Conservation (phyloP, 2,113 vertebrate genomes). For the Serinus canaria region DNA sequence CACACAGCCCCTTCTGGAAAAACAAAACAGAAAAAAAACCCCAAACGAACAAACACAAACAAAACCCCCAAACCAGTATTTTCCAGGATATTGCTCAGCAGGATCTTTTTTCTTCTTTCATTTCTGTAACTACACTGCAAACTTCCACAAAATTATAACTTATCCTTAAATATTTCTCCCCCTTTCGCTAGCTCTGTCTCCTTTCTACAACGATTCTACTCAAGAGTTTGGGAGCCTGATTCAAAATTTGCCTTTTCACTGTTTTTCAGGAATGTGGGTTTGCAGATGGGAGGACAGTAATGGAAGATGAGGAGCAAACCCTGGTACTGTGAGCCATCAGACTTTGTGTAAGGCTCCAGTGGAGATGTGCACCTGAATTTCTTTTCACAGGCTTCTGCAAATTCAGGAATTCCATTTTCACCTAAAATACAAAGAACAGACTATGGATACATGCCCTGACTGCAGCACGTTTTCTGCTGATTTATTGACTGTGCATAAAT, state of each 20-base stretch:
- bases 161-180: neutral
- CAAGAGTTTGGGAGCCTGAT: neutral
- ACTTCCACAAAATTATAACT: neutral
- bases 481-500: slow-evolving; percentile 53
- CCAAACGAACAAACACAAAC: neutral
- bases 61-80: neutral
- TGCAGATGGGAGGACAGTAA: neutral
- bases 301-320: neutral
- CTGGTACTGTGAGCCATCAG: neutral
- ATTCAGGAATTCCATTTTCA: slow-evolving; percentile 12
- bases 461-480: slow-evolving; percentile 31
- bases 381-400: neutral
- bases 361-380: neutral
- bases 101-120: neutral
- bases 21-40: neutral
- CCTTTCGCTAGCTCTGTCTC: neutral
- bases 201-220: neutral
- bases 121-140: neutral
- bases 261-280: neutral
- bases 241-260: neutral
- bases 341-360: neutral
- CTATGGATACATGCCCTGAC: neutral
- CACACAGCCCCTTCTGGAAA: neutral
- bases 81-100: neutral
- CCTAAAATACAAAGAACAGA: neutral